A percentile compares a stretch with the other conserved stretches of the same genome.
These are phyloP conservation scores for Lamellibrachia columna DNA, from an alignment of 2,888 invertebrate genomes.

Conservation along the genomic window DNA sequence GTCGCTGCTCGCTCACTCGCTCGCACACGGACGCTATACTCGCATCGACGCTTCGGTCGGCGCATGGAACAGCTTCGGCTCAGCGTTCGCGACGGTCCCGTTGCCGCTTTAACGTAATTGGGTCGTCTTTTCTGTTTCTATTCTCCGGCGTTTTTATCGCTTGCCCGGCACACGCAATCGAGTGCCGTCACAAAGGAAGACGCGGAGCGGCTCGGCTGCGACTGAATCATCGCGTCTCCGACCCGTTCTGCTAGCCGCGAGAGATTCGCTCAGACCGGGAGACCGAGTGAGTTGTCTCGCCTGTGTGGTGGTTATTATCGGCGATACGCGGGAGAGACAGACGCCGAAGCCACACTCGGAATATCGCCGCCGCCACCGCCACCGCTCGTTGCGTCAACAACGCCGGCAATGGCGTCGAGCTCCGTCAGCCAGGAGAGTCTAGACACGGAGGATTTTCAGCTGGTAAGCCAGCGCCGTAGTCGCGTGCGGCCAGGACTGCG, in stretches of 20 bases:
- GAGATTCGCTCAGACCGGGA: background rate
- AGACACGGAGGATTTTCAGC: constrained; percentile 69
- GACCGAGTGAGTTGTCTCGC: background rate
- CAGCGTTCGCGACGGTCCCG: background rate
- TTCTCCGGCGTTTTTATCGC: background rate
- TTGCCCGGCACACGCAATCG: background rate
- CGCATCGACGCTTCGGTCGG: background rate
- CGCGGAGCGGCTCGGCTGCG: background rate
- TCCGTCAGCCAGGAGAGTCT: constrained; percentile 73
- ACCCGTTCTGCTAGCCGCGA: background rate
- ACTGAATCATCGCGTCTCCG: background rate
- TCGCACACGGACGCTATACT: background rate
- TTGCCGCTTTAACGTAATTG: background rate
- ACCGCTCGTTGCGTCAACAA: background rate
- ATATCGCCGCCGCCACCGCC: background rate
- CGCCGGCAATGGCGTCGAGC: constrained; percentile 70
- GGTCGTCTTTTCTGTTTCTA: background rate
- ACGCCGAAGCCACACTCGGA: background rate
- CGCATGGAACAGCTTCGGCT: background rate
- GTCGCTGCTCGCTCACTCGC: background rate
- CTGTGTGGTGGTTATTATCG: background rate
- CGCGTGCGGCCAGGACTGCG: constrained; percentile 68
- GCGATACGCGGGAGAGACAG: background rate
- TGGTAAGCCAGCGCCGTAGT: constrained; percentile 68
- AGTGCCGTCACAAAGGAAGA: background rate